Conservation (phyloP, 2,888 invertebrate genomes). For the Callimorpha dominula region DNA sequence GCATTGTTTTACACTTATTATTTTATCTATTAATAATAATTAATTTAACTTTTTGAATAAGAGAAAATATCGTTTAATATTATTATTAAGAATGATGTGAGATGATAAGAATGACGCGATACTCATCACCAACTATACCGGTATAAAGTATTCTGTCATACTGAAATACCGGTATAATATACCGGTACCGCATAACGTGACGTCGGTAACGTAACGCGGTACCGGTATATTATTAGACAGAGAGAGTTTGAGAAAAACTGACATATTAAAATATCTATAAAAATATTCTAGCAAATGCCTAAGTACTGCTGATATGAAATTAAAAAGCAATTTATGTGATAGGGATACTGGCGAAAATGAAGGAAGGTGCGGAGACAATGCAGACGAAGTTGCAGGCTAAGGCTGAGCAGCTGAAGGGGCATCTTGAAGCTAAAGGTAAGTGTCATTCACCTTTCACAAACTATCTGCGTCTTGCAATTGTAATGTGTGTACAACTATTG, state of each 20-base stretch:
- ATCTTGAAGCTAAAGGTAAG: constrained; percentile 88
- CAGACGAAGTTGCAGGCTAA: constrained; percentile 97
- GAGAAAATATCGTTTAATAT: no score
- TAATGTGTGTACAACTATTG: background rate
- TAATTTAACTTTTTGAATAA: no score
- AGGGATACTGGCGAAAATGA: constrained; percentile 97
- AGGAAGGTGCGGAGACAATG: constrained; percentile 97
- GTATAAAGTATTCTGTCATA: background rate
- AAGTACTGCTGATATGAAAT: background rate
- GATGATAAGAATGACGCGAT: no score
- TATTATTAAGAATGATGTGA: no score
- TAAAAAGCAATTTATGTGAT: background rate
- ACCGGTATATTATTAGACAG: no score
- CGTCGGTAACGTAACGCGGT: no score
- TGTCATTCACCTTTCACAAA: constrained; percentile 23
- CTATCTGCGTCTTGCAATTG: background rate
- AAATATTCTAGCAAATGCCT: background rate
- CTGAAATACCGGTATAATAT: no score
- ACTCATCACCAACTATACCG: no score
- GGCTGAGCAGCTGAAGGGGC: constrained; percentile 93
- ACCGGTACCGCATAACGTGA: background rate
- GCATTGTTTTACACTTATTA: no score
- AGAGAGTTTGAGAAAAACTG: no score
- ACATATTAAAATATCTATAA: background rate
- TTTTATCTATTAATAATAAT: no score